A percentile compares a stretch with the other conserved stretches of the same genome.
Evolutionary conservation across 1,140 invertebrate species (phyloP).

Genomic region (Mya arenaria): DNA sequence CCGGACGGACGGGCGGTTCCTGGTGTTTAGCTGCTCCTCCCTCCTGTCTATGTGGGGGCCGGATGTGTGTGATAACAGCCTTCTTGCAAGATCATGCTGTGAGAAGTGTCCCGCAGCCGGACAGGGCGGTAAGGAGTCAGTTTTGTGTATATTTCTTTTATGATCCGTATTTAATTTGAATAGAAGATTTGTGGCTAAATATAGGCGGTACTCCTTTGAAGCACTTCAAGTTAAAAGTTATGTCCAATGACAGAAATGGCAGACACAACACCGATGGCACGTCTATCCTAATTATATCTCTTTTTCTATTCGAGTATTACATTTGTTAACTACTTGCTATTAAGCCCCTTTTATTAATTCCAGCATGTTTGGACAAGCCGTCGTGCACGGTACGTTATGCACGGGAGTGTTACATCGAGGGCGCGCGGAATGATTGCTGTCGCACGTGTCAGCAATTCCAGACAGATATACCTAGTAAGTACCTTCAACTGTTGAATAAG

Average conservation of each 20-base stretch:
- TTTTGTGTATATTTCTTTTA: background rate
- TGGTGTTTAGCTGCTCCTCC: slow-evolving; percentile 42
- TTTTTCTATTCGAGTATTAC: background rate
- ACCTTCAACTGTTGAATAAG: background rate
- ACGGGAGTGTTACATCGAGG: slow-evolving; percentile 36
- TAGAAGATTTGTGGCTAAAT: background rate
- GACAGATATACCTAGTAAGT: slow-evolving; percentile 15
- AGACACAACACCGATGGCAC: background rate
- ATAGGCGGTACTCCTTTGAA: background rate
- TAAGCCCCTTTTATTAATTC: too few relatives aligned
- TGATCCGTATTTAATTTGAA: too few relatives aligned
- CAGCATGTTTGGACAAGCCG: slow-evolving; percentile 42
- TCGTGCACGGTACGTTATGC: slow-evolving; percentile 17
- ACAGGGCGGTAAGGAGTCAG: background rate
- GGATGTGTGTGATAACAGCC: slow-evolving; percentile 36
- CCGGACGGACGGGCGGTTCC: background rate
- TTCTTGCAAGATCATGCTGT: slow-evolving; percentile 37
- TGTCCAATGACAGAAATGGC: background rate
- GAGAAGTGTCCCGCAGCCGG: slow-evolving; percentile 27
- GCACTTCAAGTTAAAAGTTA: background rate
- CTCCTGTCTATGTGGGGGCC: slow-evolving; percentile 7
- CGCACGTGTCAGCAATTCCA: slow-evolving; percentile 38
- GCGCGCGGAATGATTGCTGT: slow-evolving; percentile 22
- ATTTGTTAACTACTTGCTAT: background rate
- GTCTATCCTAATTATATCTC: background rate